Evolutionary conservation across 2,888 invertebrate species (phyloP), one percentile per base, ranked within the genome.

Genomic region (Tethea ocularis): DNA sequence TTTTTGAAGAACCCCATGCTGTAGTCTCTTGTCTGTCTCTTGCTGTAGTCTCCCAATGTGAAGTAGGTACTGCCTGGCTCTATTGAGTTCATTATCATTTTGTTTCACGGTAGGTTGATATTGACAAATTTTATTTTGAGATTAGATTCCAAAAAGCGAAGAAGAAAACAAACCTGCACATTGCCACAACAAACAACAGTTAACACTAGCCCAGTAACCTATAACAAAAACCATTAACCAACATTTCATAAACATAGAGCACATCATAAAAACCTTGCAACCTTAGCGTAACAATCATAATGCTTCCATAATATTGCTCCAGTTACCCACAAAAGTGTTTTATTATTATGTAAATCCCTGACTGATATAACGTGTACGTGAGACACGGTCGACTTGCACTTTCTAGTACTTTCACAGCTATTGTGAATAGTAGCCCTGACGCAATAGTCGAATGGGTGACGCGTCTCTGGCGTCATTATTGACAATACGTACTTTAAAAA

Each of bases 361-460:
- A 78, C 86, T 92, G 92, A 92, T 89, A 91, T 91, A 92, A 91
- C 87, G 70, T 79, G 84, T 85, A 89, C 91, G 91, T 89, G 88
- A 84, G 88, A 74, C 83, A 79, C 80, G 85, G 86, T 84, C 78
- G 80, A 88, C 87, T 89, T 85, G 81, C 87, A 86, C 92, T 92
- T 92, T 92, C 92, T 92, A 91, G 84, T 83, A 90, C 92, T 92
- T 92, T 92, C 92, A 89, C 92, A 86, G 87, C 84, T 80, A 89
- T 91, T 90, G 91, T 90, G 77, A 67, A 71, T 71, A 61, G 71
- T 58, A 57, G 46, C 59, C 58, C 74, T 90, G 87, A 88, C 86
- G 91, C 82, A 89, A 89, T 72, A 68, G 72, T 80, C 83, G 68
- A 83, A 78, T 74, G 57, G 66, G 57, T 59, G 59, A 60, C 51